Evolutionary conservation across 2,113 vertebrate species (phyloP).

Genomic region (Grantiella picta): DNA sequence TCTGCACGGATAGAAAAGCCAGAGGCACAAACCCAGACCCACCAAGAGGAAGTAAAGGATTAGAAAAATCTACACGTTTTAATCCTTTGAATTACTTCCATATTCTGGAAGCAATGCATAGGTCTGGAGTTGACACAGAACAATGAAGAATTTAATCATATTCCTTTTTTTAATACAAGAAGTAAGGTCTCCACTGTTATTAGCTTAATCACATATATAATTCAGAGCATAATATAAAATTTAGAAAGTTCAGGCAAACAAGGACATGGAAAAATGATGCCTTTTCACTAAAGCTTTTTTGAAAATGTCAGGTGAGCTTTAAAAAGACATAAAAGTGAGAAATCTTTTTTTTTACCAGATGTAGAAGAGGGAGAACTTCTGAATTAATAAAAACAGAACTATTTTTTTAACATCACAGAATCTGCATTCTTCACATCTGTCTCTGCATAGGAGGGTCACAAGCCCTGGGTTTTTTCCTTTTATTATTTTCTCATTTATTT

Average conservation of each 20-base stretch:
- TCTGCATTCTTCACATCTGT: neutral
- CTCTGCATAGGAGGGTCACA: neutral
- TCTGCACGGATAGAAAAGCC: neutral
- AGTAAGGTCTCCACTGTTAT: neutral
- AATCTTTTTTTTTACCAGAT: neutral
- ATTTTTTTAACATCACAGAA: neutral
- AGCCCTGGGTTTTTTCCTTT: neutral
- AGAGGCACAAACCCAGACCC: neutral
- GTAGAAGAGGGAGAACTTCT: neutral
- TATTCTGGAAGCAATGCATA: neutral
- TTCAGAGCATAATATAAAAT: slow-evolving; percentile 12
- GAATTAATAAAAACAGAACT: neutral
- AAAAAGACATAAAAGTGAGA: neutral
- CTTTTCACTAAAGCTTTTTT: neutral
- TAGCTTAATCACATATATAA: slow-evolving; percentile 14
- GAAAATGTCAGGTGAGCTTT: neutral
- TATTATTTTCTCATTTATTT: neutral
- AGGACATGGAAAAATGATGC: neutral
- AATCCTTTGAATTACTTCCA: neutral
- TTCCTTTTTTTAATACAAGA: neutral
- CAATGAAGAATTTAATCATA: neutral
- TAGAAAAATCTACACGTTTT: neutral
- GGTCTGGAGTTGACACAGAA: neutral
- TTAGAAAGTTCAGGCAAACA: slow-evolving; percentile 4
- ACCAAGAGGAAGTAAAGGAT: slow-evolving; percentile 8